phyloP scores from a whole-genome alignment of 2,797 vertebrate species.

The Enteromius fasciolatus region DNA sequence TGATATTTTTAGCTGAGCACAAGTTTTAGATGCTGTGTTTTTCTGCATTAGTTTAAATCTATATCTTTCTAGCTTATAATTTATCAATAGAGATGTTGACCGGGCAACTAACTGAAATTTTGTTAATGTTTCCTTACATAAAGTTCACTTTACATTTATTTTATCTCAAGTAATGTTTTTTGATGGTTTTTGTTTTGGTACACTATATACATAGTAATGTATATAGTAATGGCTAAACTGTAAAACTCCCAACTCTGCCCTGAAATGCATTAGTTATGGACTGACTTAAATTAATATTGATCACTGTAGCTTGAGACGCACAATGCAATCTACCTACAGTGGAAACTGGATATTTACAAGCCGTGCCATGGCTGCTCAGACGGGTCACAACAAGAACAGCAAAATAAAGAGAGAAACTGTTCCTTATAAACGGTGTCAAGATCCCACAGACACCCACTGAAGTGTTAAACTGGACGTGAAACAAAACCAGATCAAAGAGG shows the following conservation, averaged over 20 bases:
- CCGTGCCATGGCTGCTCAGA: background rate
- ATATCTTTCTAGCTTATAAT: no score
- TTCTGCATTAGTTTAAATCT: no score
- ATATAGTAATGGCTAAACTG: background rate
- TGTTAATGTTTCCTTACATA: no score
- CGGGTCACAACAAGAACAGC: background rate
- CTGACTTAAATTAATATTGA: background rate
- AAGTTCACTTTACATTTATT: background rate
- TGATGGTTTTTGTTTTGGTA: background rate
- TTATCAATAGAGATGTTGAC: no score
- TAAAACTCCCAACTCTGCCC: background rate
- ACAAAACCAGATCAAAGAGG: no score
- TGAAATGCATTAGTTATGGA: background rate
- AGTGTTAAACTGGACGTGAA: no score
- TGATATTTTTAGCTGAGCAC: background rate
- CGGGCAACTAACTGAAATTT: no score
- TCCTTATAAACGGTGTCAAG: background rate
- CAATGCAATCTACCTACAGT: background rate
- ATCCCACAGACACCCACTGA: background rate
- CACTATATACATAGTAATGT: no score
- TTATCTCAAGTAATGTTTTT: background rate
- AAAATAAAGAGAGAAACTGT: background rate
- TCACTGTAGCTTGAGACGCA: background rate
- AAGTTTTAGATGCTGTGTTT: background rate
- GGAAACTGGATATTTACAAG: background rate